Evolutionary conservation across 2,888 invertebrate species (phyloP).

Genomic region (Neocrepidodera transversa): DNA sequence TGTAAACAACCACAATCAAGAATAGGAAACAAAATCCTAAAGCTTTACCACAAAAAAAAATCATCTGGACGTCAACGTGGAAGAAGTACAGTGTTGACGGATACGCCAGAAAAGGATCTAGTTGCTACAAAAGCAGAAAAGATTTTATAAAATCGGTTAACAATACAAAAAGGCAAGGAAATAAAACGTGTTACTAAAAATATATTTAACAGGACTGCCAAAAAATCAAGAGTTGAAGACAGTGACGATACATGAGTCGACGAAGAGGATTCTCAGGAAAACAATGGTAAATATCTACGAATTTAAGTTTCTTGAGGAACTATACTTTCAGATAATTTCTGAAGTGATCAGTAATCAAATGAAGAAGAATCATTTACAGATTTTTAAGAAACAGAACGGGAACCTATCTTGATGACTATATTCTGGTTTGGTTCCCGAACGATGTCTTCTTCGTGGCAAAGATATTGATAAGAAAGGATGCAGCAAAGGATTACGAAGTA

Average conservation of each 20-base stretch:
- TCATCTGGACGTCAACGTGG: constrained; percentile 8
- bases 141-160: neutral
- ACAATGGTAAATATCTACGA: too few species aligned
- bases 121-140: constrained; percentile 2
- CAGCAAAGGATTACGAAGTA: constrained; percentile 8
- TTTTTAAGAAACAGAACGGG: constrained; percentile 27
- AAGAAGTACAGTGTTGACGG: too few species aligned
- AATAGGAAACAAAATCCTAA: constrained; percentile 7
- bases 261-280: constrained; percentile 7
- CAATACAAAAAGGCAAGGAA: too few species aligned
- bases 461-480: too few species aligned
- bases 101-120: neutral
- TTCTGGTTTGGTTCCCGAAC: constrained; percentile 9
- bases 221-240: constrained; percentile 9
- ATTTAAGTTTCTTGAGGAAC: too few species aligned
- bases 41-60: constrained; percentile 14
- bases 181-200: too few species aligned
- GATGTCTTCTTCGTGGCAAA: constrained; percentile 15
- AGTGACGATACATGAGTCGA: constrained; percentile 4
- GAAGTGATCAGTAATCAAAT: constrained; percentile 12
- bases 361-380: constrained; percentile 1
- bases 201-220: constrained; percentile 7
- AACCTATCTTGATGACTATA: constrained; percentile 8
- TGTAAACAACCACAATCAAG: constrained; percentile 9
- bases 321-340: constrained; percentile 2